Evolutionary conservation across 2,113 vertebrate species (phyloP), one percentile per base, ranked within the genome.

Genomic region (Aspidoscelis tigris): DNA sequence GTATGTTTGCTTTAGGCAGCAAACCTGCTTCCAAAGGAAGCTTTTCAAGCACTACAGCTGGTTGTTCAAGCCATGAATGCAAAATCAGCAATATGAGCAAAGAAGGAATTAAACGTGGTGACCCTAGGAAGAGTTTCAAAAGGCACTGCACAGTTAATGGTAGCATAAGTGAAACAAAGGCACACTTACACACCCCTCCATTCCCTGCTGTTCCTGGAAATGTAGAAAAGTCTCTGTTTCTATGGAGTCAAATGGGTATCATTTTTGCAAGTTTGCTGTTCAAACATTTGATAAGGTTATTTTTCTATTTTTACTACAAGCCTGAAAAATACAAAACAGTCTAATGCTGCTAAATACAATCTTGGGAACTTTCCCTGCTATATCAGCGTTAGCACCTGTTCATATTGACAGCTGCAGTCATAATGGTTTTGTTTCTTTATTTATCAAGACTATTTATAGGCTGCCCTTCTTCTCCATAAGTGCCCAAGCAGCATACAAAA

Each of bases 101-200:
- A 47, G 21, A 9, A 26, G 7, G 10, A 8, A 12, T 69, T 58
- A 9, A 90, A 72, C 39, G 76, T 85, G 77, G 86, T 88, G 76
- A 33, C 87, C 78, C 85, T 87, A 61, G 24, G 80, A 88, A 33
- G 8, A n/a, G 44, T 2, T 53, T 53, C 80, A 94, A 89, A 73
- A 39, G 22, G n/a, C n/a, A 53, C 21, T 20, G 26, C 22, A 73
- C 22, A 41, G 26, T 55, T 20, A 74, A 53, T 22, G n/a, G n/a
- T 39, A 70, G 69, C 33, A 39, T 4, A 70, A 70, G n/a, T 16
- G n/a, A 39, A 70, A 39, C 69, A 70, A 70, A 18, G 2, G 4
- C 12, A 70, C 9, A 69, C 68, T 70, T 4, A 70, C 33, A 33
- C 33, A 33, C 16, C 39, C 39, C 69, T 39, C n/a, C 14, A 18